Base-by-base conservation (phyloP, 2,113 vertebrate species). In the Lasiurus borealis region DNA sequence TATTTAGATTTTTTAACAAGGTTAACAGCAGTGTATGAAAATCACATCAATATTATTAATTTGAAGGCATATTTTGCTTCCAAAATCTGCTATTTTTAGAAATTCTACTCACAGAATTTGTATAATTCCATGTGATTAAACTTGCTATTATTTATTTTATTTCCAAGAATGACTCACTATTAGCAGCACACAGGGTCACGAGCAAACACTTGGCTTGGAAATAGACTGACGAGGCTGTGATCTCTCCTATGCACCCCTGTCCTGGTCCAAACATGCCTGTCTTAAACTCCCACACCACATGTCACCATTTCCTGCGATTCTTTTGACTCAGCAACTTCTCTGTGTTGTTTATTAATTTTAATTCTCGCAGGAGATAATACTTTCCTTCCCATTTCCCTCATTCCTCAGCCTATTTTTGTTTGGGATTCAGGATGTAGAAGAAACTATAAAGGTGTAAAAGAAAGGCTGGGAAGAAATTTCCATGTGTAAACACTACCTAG, bases 1-100 rank as follows among this genome's bases (percentile, higher is more conserved):
- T 27, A 73, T 69, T 95, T 50, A 76, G 9, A 52, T 87, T 48
- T 82, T 48, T 29, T 48, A 71, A 83, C 16, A 90, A 91, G 29
- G 15, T 77, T 48, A 54, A 40, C 9, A 72, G n/a, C 11, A 81
- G 8, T 25, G 62, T 7, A 52, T 0, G 46, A 9, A 12, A 88
- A 76, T 59, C 19, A 9, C 8, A 40, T 57, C 50, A 52, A 6
- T 62, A 34, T 89, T 71, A 44, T 15, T n/a, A 76, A 34, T 52
- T 50, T 76, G 77, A 91, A 40, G 59, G 48, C 46, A n/a, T 85
- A 7, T 34, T 93, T 91, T 91, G 52, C 84, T 86, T 89, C 29
- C 9, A 29, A 50, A 78, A 14, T 44, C 19, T 52, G 40, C 64
- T 72, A 57, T 96, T 92, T 92, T 66, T 91, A 78, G 54, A 94